Percentiles rank a stretch among this genome's conserved stretches.
Conservation (phyloP, 2,797 vertebrate species). For the Benthosema pterotum region DNA sequence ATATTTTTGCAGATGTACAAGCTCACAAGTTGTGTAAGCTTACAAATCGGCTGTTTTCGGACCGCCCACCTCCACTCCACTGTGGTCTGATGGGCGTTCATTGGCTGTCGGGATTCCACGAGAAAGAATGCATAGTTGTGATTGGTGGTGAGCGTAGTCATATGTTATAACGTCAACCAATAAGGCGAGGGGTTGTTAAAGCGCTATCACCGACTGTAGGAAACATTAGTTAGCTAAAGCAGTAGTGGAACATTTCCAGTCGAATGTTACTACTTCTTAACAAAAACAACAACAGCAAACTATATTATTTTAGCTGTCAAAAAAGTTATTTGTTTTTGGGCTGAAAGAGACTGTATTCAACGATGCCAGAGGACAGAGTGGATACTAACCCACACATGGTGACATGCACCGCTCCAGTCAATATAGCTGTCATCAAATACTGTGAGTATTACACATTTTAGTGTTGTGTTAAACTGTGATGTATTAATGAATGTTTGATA, state of each 20-base stretch:
- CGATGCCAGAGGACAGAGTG: conserved; percentile 71
- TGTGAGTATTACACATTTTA: conserved; percentile 82
- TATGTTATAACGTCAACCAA: conserved; percentile 68
- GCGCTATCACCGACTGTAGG: conserved; percentile 2
- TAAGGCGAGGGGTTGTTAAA: conserved; percentile 23
- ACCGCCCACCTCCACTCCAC: conserved; percentile 62
- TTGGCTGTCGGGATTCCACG: conserved; percentile 49
- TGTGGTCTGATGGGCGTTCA: conserved; percentile 73
- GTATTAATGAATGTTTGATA: no score
- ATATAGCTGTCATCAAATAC: conserved; percentile 97
- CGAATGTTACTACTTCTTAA: neutral
- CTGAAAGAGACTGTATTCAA: neutral
- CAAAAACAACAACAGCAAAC: no score
- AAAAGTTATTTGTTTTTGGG: neutral
- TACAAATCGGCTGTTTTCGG: neutral
- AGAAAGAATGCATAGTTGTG: neutral
- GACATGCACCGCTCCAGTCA: conserved; percentile 93
- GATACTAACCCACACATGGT: conserved; percentile 58
- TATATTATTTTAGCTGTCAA: no score
- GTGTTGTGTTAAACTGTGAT: neutral
- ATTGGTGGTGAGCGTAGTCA: conserved; percentile 64
- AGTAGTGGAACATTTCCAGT: neutral
- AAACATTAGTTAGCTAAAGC: conserved; percentile 17
- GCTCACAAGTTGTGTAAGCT: no score
- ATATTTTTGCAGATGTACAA: no score